Conservation (phyloP, 2,113 vertebrate species). For the Hirundichthys speculiger region DNA sequence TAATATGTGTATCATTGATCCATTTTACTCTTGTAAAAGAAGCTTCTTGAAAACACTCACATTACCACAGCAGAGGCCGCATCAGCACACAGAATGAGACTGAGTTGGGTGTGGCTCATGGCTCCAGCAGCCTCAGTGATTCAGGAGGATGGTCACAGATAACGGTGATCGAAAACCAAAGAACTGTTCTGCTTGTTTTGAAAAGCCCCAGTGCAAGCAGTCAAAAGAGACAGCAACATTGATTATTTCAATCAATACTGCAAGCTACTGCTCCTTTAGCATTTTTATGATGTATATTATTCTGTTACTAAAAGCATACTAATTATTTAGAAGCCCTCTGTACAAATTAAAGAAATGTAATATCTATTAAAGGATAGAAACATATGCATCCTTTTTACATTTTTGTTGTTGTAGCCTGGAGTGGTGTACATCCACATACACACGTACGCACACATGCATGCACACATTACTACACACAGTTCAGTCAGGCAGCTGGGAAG, state of each 20-base stretch:
- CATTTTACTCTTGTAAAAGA: neutral
- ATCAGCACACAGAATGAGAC: conserved; percentile 19
- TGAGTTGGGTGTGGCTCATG: conserved; percentile 41
- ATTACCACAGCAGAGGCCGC: conserved; percentile 2
- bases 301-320: conserved; percentile 34
- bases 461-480: conserved; percentile 6
- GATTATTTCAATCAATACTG: conserved; percentile 68
- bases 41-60: neutral
- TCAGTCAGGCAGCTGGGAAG: conserved; percentile 61
- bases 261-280: conserved; percentile 44
- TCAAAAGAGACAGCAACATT: conserved; percentile 58
- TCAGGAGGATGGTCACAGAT: conserved; percentile 58
- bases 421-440: conserved; percentile 14
- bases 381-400: conserved; percentile 28
- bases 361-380: conserved; percentile 25
- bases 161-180: conserved; percentile 52
- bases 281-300: conserved; percentile 39
- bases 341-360: conserved; percentile 29
- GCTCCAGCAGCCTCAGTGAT: conserved; percentile 36
- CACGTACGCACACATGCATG: conserved; percentile 17
- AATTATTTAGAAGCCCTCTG: conserved; percentile 28
- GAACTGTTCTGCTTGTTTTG: conserved; percentile 56
- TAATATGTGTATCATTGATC: neutral
- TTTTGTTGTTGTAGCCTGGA: conserved; percentile 47
- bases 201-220: conserved; percentile 42